Evolutionary conservation across 2,888 invertebrate genomes (phyloP), one percentile per base, ranked within the genome.

Genomic region (Norana najaformis): DNA sequence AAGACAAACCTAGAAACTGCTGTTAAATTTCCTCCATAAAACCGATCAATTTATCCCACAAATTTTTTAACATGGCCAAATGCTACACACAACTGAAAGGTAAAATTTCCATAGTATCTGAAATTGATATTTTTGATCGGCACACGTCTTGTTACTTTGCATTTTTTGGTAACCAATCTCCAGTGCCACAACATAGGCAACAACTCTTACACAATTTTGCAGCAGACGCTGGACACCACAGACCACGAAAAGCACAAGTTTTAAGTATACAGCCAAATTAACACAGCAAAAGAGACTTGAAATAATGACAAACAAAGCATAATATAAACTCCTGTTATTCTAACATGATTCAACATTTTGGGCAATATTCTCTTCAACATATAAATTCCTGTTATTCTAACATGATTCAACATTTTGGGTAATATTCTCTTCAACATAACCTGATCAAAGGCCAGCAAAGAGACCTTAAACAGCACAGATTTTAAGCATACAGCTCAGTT

Each of bases 201-300:
- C 5, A 69, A 69, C 69, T 69, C 69, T 11, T 11, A n/a, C 16
- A n/a, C n/a, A 69, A 69, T 11, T 30, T 69, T n/a, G 11, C 69
- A n/a, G 8, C 8, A n/a, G 69, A 8, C 30, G 69, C n/a, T 69
- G 69, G n/a, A 69, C 30, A 69, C 69, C 69, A 69, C 69, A 69
- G 69, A 69, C 69, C 69, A 69, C 13, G 69, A 69, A 69, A 69
- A 30, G n/a, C 69, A 69, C 69, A n/a, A 30, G n/a, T 30, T 69
- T 69, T n/a, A 69, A n/a, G 47, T n/a, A 69, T 13, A 69, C n/a
- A n/a, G n/a, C n/a, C n/a, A n/a, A n/a, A n/a, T 69, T n/a, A 69
- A 69, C 69, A 69, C n/a, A 69, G 69, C 69, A 69, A 69, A 53
- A 69, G 69, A 69, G 69, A 69, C 69, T 69, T 69, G 69, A 30